These are phyloP conservation scores for Eleginops maclovinus DNA, from an alignment of 2,113 vertebrate species.

Conservation along the genomic window DNA sequence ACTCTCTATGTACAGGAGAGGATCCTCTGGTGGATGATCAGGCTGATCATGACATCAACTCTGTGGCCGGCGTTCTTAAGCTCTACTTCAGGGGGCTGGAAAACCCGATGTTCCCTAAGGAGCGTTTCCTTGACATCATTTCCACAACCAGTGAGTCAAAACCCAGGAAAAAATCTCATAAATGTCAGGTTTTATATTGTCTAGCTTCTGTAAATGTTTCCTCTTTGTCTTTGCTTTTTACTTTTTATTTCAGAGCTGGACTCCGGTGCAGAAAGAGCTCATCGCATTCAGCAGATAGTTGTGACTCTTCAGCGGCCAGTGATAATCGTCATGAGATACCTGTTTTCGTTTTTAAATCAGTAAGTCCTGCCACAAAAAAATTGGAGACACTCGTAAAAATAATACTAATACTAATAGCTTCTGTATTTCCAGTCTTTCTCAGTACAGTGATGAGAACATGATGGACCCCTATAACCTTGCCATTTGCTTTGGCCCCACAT, in stretches of 20 bases:
- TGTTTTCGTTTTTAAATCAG: conserved; percentile 99
- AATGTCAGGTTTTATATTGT: background rate
- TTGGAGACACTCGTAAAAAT: background rate
- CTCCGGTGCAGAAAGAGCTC: conserved; percentile 90
- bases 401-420: conserved; percentile 12
- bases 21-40: conserved; percentile 97
- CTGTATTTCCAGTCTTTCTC: conserved; percentile 87
- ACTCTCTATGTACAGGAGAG: conserved; percentile 86
- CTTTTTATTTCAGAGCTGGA: conserved; percentile 87
- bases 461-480: conserved; percentile 99
- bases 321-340: conserved; percentile 98
- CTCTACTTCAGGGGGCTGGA: conserved; percentile 98
- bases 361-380: conserved; percentile 78
- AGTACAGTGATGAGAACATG: conserved; percentile 99
- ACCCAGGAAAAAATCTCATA: conserved; percentile 22
- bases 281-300: conserved; percentile 94
- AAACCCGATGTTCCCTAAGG: conserved; percentile 97
- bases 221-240: background rate
- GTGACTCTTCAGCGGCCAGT: conserved; percentile 91
- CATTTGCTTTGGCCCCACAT: conserved; percentile 98
- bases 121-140: conserved; percentile 96
- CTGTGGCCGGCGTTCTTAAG: conserved; percentile 97
- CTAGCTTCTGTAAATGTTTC: background rate
- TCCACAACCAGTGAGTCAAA: conserved; percentile 95
- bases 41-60: conserved; percentile 95